phyloP scores from a whole-genome alignment of 2,888 invertebrate genomes.

The Molorchus minor region DNA sequence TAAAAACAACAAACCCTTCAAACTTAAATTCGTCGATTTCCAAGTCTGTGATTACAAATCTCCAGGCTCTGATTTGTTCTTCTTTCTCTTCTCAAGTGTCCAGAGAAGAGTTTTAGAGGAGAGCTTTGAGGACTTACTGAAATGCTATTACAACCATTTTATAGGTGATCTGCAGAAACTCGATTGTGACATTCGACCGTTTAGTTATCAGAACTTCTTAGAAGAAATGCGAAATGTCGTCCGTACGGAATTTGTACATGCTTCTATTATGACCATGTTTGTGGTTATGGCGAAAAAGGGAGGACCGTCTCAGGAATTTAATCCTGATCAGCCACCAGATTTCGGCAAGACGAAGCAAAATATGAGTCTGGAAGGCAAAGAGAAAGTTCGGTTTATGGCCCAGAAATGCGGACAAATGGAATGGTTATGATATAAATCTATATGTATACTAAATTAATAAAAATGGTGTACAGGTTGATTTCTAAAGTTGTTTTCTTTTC shows the following conservation, averaged over 20 bases:
- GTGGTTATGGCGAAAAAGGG: conserved; percentile 6
- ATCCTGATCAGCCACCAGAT: not conserved
- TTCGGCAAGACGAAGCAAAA: not conserved
- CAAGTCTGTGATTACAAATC: conserved; percentile 46
- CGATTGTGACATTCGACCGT: conserved; percentile 7
- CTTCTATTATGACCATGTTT: not conserved
- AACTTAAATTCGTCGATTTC: conserved; percentile 48
- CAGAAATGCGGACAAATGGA: not conserved
- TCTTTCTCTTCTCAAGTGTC: conserved; percentile 46
- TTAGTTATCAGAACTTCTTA: conserved; percentile 15
- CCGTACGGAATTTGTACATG: not conserved
- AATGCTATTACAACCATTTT: conserved; percentile 16
- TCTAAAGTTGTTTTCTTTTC: too few relatives aligned
- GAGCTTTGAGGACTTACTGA: conserved; percentile 18
- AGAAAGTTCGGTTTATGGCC: conserved; percentile 9
- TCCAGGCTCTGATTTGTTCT: conserved; percentile 45
- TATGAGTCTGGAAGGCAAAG: not conserved
- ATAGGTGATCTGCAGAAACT: conserved; percentile 11
- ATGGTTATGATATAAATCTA: conserved; percentile 9
- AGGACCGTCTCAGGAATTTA: not conserved
- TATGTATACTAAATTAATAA: too few relatives aligned
- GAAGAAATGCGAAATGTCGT: conserved; percentile 14
- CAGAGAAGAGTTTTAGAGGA: conserved; percentile 12
- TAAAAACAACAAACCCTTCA: conserved; percentile 31
- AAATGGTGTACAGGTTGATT: too few relatives aligned